phyloP scores from a whole-genome alignment of 2,113 vertebrate species.

The Mesoclemmys tuberculata region DNA sequence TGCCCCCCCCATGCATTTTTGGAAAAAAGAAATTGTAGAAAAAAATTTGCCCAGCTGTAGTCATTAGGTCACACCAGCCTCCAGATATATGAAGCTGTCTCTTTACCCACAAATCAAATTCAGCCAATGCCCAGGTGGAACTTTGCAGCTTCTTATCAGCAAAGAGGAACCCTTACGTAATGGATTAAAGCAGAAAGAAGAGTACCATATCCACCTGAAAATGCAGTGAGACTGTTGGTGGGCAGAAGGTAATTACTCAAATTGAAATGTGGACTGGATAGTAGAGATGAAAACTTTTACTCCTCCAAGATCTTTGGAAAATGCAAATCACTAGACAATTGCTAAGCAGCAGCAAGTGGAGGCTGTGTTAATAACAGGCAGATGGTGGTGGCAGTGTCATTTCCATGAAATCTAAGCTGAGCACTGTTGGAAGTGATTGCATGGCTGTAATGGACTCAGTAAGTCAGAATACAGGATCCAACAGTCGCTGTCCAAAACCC shows the following conservation, averaged over 20 bases:
- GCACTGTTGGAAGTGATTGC: neutral
- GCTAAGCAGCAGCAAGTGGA: neutral
- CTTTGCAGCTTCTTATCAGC: neutral
- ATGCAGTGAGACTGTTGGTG: neutral
- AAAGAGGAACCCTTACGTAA: neutral
- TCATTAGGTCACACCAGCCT: neutral
- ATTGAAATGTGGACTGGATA: neutral
- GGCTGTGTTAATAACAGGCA: neutral
- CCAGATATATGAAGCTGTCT: neutral
- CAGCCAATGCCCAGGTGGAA: neutral
- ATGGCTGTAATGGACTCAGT: neutral
- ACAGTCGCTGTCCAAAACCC: neutral
- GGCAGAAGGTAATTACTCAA: neutral
- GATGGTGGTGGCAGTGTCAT: neutral
- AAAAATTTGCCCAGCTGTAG: too few species aligned
- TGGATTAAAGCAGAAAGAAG: neutral
- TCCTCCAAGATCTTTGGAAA: neutral
- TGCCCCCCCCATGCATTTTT: too few species aligned
- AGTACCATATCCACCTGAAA: neutral
- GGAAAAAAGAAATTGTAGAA: too few species aligned
- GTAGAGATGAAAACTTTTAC: neutral
- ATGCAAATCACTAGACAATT: neutral
- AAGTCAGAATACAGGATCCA: neutral
- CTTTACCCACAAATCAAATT: neutral
- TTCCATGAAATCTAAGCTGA: neutral